phyloP scores from a whole-genome alignment of 2,888 invertebrate genomes.

The Andrena marginata region DNA sequence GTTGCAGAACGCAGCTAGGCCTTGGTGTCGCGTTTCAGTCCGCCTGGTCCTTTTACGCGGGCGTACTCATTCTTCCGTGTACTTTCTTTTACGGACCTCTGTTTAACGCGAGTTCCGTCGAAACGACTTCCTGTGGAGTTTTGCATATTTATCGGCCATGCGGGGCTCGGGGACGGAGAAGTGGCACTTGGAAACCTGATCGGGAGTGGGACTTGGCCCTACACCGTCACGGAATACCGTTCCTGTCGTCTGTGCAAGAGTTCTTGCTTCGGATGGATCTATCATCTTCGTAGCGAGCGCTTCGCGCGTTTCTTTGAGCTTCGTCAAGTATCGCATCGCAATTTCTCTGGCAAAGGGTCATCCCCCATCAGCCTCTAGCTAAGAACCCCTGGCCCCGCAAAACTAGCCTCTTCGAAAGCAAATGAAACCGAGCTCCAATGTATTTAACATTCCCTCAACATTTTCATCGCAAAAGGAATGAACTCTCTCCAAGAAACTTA shows the following conservation, averaged over 20 bases:
- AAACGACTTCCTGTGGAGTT: constrained; percentile 44
- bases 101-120: constrained; percentile 26
- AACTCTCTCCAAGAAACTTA: neutral
- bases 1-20: constrained; percentile 5
- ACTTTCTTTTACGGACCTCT: constrained; percentile 12
- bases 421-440: neutral
- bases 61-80: constrained; percentile 12
- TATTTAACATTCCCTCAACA: neutral
- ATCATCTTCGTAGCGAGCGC: too few species aligned
- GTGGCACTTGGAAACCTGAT: constrained; percentile 27
- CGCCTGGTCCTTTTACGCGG: constrained; percentile 37
- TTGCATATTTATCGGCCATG: constrained; percentile 47
- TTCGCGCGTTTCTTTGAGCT: too few species aligned
- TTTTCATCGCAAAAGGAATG: constrained; percentile 8
- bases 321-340: too few species aligned
- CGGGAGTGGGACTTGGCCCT: neutral
- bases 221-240: neutral
- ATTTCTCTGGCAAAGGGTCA: too few species aligned
- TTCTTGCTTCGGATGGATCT: neutral
- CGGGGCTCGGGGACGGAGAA: neutral
- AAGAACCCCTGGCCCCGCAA: neutral
- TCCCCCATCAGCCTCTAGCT: too few species aligned
- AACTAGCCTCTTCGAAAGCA: neutral
- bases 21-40: constrained; percentile 38
- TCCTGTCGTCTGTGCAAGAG: neutral